These are phyloP conservation scores for Catharus bicknelli DNA, from an alignment of 2,113 vertebrate genomes.

Conservation along the genomic window DNA sequence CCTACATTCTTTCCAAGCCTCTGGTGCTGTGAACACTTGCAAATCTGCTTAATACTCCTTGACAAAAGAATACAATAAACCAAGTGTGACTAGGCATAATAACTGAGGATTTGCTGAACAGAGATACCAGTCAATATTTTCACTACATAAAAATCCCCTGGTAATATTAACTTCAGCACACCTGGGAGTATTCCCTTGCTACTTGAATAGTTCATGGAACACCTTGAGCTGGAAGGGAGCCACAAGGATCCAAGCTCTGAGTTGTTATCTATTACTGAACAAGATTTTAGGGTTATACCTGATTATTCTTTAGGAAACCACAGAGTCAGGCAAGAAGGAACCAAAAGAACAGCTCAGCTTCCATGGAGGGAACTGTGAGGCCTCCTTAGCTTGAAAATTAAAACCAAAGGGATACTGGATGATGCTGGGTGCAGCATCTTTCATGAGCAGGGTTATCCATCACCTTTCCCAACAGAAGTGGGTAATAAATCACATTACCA, in stretches of 20 bases:
- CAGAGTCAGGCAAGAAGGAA: not conserved
- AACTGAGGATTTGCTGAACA: not conserved
- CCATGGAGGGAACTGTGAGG: fast-evolving
- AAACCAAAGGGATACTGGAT: not conserved
- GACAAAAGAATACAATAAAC: not conserved
- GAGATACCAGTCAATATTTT: not conserved
- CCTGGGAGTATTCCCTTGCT: not conserved
- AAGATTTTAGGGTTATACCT: not conserved
- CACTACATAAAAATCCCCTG: not conserved
- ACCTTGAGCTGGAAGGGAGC: not conserved
- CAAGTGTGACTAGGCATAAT: not conserved
- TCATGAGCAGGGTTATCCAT: not conserved
- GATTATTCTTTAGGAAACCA: not conserved
- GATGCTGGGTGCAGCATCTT: not conserved
- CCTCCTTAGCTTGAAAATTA: not conserved
- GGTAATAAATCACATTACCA: not conserved
- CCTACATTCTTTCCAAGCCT: not conserved
- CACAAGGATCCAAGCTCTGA: not conserved
- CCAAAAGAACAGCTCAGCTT: not conserved
- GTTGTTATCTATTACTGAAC: not conserved
- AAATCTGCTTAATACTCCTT: not conserved
- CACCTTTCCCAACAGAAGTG: not conserved
- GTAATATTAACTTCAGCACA: not conserved
- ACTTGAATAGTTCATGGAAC: not conserved
- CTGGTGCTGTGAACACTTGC: not conserved